Evolutionary conservation across 2,797 vertebrate genomes (phyloP).

Genomic region (Heterohyrax brucei): DNA sequence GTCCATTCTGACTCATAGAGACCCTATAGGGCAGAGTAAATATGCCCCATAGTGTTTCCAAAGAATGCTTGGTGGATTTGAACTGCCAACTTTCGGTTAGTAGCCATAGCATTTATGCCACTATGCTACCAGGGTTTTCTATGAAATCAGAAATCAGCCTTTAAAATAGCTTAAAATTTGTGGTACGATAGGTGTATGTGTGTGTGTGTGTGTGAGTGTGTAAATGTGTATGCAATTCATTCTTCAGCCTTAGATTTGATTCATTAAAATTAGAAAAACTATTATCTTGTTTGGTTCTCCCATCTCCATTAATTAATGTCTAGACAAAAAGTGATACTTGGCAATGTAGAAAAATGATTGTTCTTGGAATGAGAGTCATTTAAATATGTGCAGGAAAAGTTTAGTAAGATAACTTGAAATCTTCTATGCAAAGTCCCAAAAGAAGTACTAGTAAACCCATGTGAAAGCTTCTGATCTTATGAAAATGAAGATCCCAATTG

Average conservation of each 20-base stretch:
- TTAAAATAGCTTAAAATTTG: constrained; percentile 1
- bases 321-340: not conserved
- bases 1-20: too few relatives aligned
- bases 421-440: not conserved
- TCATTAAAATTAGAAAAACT: not conserved
- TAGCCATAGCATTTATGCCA: too few relatives aligned
- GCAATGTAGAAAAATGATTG: not conserved
- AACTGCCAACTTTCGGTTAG: too few relatives aligned
- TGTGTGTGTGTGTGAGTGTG: not conserved
- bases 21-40: too few relatives aligned
- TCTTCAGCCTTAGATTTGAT: not conserved
- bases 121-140: too few relatives aligned
- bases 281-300: not conserved
- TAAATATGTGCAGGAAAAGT: not conserved
- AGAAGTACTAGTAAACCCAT: not conserved
- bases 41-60: too few relatives aligned
- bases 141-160: not conserved
- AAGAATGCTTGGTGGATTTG: too few relatives aligned
- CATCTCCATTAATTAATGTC: not conserved
- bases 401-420: constrained; percentile 10
- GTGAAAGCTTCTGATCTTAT: not conserved
- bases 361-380: not conserved
- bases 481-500: not conserved
- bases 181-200: not conserved
- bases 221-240: not conserved